Evolutionary conservation across 2,113 vertebrate species (phyloP), one percentile per base, ranked within the genome.

Genomic region (Anser brachyrhynchus): DNA sequence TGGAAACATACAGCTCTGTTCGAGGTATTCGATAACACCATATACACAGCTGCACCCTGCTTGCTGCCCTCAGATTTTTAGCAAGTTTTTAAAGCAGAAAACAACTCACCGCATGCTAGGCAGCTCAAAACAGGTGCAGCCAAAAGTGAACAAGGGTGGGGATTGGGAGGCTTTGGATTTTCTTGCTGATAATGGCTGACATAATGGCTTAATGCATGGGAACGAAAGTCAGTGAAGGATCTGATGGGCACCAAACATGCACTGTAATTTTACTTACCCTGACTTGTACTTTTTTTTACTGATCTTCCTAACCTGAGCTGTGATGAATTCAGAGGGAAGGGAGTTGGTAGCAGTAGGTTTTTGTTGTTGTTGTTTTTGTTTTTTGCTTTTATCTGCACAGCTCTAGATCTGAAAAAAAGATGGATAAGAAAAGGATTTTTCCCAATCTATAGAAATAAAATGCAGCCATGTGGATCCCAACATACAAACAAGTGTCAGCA

Each of bases 361-460:
- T 13, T 52, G 46, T 64, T 83, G 21, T 31, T 19, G 5, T n/a
- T 25, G 28, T 28, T 41, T 54, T 62, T 20, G 55, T 78, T 87
- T 72, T 62, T 62, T 20, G 55, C 78, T 87, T 72, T 62, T 84
- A 72, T 61, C 90, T 87, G 26, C 49, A 79, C 75, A 79, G 61
- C 62, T 96, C 82, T 91, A 75, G 58, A 95, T 95, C 79, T 80
- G 71, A 96, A 88, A 92, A 26, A 93, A 94, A 92, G 74, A 83
- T 95, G 89, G 95, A 71, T 86, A 91, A 92, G 83, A 95, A 96
- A 95, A 89, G 44, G 33, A 80, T 86, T 73, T 95, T 95, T 90
- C 81, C 61, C 55, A 96, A 87, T 25, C 66, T 87, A 66, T 88
- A 84, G 65, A 87, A 94, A 86, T 85, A 69, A 89, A 61, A 90